Percentiles rank a stretch among this genome's conserved stretches.
These are phyloP conservation scores for Euschistus heros DNA, from an alignment of 1,140 invertebrate species.

Conservation along the genomic window DNA sequence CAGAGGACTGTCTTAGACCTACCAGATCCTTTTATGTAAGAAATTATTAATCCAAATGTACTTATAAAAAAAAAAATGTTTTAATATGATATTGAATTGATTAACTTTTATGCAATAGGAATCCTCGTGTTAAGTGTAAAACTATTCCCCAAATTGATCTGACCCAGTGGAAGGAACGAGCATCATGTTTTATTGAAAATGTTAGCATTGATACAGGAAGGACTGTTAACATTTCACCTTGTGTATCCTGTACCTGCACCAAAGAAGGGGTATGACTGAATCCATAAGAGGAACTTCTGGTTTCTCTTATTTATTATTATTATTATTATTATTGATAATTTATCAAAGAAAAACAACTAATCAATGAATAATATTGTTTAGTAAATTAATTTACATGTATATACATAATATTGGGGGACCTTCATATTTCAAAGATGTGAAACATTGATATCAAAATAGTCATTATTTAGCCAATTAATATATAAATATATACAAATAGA, in stretches of 20 bases:
- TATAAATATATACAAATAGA: too few relatives aligned
- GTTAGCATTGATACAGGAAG: slow-evolving; percentile 41
- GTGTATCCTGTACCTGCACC: slow-evolving; percentile 51
- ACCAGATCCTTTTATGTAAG: slow-evolving; percentile 79
- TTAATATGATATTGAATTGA: neutral
- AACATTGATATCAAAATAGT: too few relatives aligned
- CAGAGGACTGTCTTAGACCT: slow-evolving; percentile 80
- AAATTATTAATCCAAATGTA: slow-evolving; percentile 24
- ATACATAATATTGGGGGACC: too few relatives aligned
- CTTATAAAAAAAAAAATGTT: neutral
- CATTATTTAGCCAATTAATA: too few relatives aligned
- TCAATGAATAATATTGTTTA: too few relatives aligned
- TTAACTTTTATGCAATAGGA: slow-evolving; percentile 33
- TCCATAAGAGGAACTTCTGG: too few relatives aligned
- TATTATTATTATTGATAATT: too few relatives aligned
- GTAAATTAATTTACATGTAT: too few relatives aligned
- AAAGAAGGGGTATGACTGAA: slow-evolving; percentile 43
- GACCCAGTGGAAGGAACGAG: slow-evolving; percentile 39
- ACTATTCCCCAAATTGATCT: slow-evolving; percentile 38
- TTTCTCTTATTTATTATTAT: too few relatives aligned
- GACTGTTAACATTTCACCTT: slow-evolving; percentile 44
- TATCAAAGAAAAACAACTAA: too few relatives aligned
- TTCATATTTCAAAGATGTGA: too few relatives aligned
- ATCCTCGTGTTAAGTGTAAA: slow-evolving; percentile 41
- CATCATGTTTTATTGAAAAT: slow-evolving; percentile 37